Conservation (phyloP, 2,113 vertebrate genomes). For the Trematocara zebra region DNA sequence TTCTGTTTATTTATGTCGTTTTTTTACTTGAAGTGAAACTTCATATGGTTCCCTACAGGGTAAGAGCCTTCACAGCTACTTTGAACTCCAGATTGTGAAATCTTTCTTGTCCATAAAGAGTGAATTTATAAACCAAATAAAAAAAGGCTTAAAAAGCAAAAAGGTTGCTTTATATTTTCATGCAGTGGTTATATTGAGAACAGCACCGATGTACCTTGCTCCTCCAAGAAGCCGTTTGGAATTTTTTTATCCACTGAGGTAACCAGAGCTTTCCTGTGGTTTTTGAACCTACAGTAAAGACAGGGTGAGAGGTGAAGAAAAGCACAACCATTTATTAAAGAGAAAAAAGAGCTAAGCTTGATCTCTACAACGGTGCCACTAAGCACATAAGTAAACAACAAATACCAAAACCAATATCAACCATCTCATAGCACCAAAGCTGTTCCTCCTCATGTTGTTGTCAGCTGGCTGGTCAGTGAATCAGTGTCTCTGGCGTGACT, state of each 20-base stretch:
- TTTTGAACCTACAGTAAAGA: slow-evolving; percentile 80
- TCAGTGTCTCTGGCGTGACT: slow-evolving; percentile 16
- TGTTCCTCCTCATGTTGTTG: slow-evolving; percentile 75
- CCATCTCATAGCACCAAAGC: slow-evolving; percentile 77
- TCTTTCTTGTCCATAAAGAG: slow-evolving; percentile 33
- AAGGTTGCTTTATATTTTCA: slow-evolving; percentile 39
- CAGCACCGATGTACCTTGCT: slow-evolving; percentile 81
- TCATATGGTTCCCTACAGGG: slow-evolving; percentile 52
- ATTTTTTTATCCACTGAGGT: slow-evolving; percentile 90
- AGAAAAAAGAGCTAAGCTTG: not conserved
- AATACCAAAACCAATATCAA: slow-evolving; percentile 34
- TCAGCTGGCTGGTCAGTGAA: not conserved
- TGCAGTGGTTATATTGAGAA: slow-evolving; percentile 4
- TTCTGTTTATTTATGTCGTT: slow-evolving; percentile 46
- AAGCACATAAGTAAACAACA: slow-evolving; percentile 10
- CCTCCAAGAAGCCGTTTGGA: slow-evolving; percentile 93
- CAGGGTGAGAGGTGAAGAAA: not conserved
- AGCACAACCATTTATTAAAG: not conserved
- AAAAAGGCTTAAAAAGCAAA: slow-evolving; percentile 34
- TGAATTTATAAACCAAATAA: slow-evolving; percentile 46
- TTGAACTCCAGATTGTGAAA: slow-evolving; percentile 26
- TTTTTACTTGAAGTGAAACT: slow-evolving; percentile 44
- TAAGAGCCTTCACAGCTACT: slow-evolving; percentile 19
- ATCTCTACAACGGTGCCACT: not conserved
- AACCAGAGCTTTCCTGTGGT: slow-evolving; percentile 87